A percentile compares a stretch with the other conserved stretches of the same genome.
These are phyloP conservation scores for Laodelphax striatellus DNA, from an alignment of 1,140 invertebrate species.

Conservation along the genomic window DNA sequence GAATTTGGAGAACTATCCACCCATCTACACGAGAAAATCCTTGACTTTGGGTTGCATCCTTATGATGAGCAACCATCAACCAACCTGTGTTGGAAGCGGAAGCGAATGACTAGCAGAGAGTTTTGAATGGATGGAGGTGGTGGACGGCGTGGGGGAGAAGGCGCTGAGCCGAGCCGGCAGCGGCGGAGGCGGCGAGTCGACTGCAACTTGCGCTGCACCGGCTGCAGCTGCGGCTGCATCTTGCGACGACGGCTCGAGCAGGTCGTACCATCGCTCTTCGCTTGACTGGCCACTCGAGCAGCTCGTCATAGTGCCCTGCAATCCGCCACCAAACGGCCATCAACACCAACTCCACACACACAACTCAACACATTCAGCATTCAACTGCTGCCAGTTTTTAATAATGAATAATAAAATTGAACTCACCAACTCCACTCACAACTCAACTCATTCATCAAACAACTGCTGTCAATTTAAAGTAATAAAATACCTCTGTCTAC, in stretches of 20 bases:
- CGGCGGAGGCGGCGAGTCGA: constrained; percentile 38
- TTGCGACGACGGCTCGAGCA: constrained; percentile 31
- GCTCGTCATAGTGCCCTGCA: constrained; percentile 43
- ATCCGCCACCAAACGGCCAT: constrained; percentile 9
- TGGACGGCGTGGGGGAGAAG: constrained; percentile 16
- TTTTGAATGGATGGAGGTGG: constrained; percentile 15
- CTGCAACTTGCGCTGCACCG: too few relatives aligned
- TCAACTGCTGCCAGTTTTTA: too few relatives aligned
- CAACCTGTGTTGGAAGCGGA: constrained; percentile 24
- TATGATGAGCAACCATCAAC: too few relatives aligned
- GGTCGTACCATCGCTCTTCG: constrained; percentile 54
- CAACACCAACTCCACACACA: constrained; percentile 1
- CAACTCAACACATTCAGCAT: too few relatives aligned
- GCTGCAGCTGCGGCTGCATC: neutral
- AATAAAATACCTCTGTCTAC: too few relatives aligned
- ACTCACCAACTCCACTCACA: too few relatives aligned
- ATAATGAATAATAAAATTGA: too few relatives aligned
- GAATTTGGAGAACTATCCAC: constrained; percentile 9
- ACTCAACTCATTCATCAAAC: too few relatives aligned
- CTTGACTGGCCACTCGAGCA: constrained; percentile 52
- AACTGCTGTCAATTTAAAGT: too few relatives aligned
- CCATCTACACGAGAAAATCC: too few relatives aligned
- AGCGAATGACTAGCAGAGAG: constrained; percentile 33
- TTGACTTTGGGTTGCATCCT: too few relatives aligned
- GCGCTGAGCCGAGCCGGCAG: constrained; percentile 31